Evolutionary conservation across 2,797 vertebrate genomes (phyloP), one percentile per base, ranked within the genome.

Genomic region (Sebastes nivosus): DNA sequence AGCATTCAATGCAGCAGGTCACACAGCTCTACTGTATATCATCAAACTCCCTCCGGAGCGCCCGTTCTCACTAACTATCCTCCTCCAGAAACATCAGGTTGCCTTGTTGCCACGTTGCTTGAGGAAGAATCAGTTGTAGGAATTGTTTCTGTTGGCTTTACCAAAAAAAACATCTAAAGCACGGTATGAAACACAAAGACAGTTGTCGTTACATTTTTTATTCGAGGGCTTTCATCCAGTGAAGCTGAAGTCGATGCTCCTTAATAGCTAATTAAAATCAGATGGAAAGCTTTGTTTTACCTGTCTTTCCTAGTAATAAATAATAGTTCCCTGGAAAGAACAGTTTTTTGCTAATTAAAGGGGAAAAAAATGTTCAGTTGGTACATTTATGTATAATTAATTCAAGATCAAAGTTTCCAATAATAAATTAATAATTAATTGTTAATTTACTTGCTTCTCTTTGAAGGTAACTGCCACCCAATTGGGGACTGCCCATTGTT

Each of bases 21-120:
- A 74, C 79, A n/a, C 67, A 22, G 64, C 38, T 50, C 16, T 1
- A 52, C 74, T 52, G 60, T 81, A 13, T 5, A 77, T 85, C 77
- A 67, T 61, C 52, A 9, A 20, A 65, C 52, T 84, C 81, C 74
- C 76, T 14, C 22, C 9, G 76, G 83, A 86, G 4, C 3, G 1
- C 2, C 6, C 0, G 20, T 5, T 14, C 27, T 50, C 14, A 16
- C 36, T 50, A 50, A 60, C 66, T 1, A 50, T 8, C 55, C 38
- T 65, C 67, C 36, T 24, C 24, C 5, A 7, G 42, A 27, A 46
- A 22, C 50, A 16, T 8, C 38, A 22, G 46, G 13, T 60, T 12
- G 55, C 38, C 50, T 38, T 16, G 72, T 55, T 73, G 30, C 63
- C 36, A 18, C 25, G 63, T 9, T 30, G 64, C 60, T 46, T 0